Percentiles rank a stretch among this genome's conserved stretches.
Conservation (phyloP, 2,113 vertebrate species). For the Passer montanus region DNA sequence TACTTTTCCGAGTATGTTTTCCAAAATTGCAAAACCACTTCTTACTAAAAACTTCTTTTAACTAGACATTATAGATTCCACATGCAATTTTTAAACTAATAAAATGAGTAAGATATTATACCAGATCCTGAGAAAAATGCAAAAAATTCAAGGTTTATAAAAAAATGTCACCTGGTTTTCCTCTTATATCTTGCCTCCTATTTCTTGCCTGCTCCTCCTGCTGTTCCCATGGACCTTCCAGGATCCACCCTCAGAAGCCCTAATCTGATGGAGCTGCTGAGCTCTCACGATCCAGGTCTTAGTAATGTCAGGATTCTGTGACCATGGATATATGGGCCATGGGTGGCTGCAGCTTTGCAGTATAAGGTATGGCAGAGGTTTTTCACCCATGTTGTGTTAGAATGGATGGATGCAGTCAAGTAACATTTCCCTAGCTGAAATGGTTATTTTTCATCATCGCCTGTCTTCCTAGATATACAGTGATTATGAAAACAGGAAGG, state of each 20-base stretch:
- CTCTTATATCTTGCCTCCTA: background rate
- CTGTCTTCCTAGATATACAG: background rate
- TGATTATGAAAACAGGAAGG: conserved; percentile 6
- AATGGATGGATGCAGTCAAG: background rate
- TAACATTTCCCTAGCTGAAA: background rate
- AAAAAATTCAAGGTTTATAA: background rate
- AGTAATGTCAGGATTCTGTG: background rate
- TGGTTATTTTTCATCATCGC: background rate
- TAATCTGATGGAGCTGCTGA: background rate
- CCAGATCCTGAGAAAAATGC: background rate
- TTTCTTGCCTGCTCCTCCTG: background rate
- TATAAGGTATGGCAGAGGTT: background rate
- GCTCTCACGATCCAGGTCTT: background rate
- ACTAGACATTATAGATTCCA: background rate
- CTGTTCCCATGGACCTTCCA: background rate
- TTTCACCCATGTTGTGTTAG: background rate
- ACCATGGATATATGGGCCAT: background rate
- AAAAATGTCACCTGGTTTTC: background rate
- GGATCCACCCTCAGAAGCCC: background rate
- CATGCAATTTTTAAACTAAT: background rate
- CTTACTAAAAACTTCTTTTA: background rate
- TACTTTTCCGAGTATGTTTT: background rate
- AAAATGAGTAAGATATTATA: background rate
- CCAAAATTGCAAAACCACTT: background rate
- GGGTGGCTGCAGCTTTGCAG: background rate